A percentile compares a stretch with the other conserved stretches of the same genome.
Evolutionary conservation across 2,888 invertebrate species (phyloP).

Genomic region (Lasiommata megera): DNA sequence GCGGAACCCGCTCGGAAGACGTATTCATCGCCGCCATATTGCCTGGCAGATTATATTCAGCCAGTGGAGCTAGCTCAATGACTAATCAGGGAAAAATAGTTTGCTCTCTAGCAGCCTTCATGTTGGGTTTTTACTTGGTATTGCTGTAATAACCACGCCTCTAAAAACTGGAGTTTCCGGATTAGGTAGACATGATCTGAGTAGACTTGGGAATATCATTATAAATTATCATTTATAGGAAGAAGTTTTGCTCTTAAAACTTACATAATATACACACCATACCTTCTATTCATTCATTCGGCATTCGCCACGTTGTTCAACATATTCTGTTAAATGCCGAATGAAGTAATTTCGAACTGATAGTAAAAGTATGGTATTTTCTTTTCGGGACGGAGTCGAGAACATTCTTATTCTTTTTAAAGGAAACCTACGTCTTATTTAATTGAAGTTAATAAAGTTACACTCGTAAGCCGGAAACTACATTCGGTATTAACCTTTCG

Average conservation of each 20-base stretch:
- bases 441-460: constrained; percentile 47
- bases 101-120: background rate
- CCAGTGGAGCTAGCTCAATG: constrained; percentile 19
- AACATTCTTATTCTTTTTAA: background rate
- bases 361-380: too few relatives aligned
- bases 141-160: background rate
- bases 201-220: too few relatives aligned
- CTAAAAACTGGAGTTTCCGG: background rate
- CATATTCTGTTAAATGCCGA: too few relatives aligned
- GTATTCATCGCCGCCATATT: constrained; percentile 28
- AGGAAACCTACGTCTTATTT: constrained; percentile 29
- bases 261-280: too few relatives aligned
- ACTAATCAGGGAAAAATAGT: constrained; percentile 24
- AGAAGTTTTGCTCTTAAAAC: too few relatives aligned
- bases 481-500: constrained; percentile 52
- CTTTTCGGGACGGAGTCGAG: too few relatives aligned
- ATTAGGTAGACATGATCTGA: background rate
- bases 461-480: constrained; percentile 45
- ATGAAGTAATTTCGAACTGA: too few relatives aligned
- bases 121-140: background rate
- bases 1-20: constrained; percentile 43
- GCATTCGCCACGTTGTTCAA: too few relatives aligned
- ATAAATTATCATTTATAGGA: too few relatives aligned
- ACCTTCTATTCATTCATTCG: too few relatives aligned
- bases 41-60: constrained; percentile 23